Percentiles rank a stretch among this genome's conserved stretches.
phyloP scores from a whole-genome alignment of 2,797 vertebrate genomes.

The Siniperca undulata region DNA sequence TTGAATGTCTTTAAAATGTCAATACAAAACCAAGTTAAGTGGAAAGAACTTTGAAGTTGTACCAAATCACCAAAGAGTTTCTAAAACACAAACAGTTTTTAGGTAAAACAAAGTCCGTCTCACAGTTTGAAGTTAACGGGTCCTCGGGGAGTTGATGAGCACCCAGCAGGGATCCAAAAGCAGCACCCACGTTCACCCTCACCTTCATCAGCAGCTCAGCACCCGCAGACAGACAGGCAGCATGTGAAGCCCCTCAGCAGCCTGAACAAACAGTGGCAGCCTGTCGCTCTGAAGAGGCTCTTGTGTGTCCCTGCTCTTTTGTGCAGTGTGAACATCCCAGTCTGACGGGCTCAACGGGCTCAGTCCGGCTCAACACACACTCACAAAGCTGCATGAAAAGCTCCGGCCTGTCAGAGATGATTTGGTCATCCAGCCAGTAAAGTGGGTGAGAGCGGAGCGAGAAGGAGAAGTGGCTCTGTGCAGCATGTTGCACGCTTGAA shows the following conservation, averaged over 20 bases:
- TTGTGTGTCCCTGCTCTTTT: constrained; percentile 59
- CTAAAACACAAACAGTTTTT: background rate
- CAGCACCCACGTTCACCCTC: constrained; percentile 34
- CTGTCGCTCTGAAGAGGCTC: constrained; percentile 48
- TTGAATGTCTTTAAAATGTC: background rate
- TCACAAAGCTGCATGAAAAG: constrained; percentile 49
- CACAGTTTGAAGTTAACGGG: constrained; percentile 47
- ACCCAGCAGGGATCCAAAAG: constrained; percentile 24
- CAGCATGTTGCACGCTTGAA: constrained; percentile 70
- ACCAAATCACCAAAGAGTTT: background rate
- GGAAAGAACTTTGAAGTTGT: background rate
- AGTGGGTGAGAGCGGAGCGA: constrained; percentile 35
- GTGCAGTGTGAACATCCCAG: constrained; percentile 42
- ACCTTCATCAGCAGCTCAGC: constrained; percentile 43
- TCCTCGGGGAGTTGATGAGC: constrained; percentile 17
- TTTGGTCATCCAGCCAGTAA: constrained; percentile 61
- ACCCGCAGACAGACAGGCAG: constrained; percentile 12
- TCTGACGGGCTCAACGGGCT: constrained; percentile 34
- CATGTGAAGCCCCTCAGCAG: constrained; percentile 42
- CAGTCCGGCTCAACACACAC: constrained; percentile 38
- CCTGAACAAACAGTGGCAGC: constrained; percentile 53
- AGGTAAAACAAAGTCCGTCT: constrained; percentile 32
- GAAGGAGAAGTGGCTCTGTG: constrained; percentile 51
- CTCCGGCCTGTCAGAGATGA: constrained; percentile 66
- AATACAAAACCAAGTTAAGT: background rate